A percentile compares a stretch with the other conserved stretches of the same genome.
Conservation (phyloP, 2,113 vertebrate species). For the Phylloscopus trochilus region DNA sequence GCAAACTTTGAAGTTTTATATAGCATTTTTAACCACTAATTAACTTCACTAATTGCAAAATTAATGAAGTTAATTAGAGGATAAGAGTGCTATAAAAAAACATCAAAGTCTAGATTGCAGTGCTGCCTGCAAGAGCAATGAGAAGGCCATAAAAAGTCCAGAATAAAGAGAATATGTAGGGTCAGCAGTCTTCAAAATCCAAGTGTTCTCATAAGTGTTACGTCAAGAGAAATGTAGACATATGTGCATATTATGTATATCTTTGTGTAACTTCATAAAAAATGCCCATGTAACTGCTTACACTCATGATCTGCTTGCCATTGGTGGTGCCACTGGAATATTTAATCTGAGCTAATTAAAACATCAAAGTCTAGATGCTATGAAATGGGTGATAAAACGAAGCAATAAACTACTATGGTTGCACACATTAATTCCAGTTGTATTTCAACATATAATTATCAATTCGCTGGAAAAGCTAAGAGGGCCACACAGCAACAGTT, state of each 20-base stretch:
- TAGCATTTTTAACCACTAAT: conserved; percentile 68
- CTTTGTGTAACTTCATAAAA: background rate
- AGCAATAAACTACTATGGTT: background rate
- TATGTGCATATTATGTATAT: background rate
- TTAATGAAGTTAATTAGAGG: conserved; percentile 74
- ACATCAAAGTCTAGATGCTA: conserved; percentile 28
- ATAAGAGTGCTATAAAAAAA: conserved; percentile 65
- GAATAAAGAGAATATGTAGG: background rate
- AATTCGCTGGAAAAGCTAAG: background rate
- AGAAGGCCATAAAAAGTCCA: conserved; percentile 17
- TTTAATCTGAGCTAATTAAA: conserved; percentile 41
- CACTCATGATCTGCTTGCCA: background rate
- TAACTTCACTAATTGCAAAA: conserved; percentile 69
- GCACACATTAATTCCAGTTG: conserved; percentile 3
- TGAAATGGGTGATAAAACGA: background rate
- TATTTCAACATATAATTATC: background rate
- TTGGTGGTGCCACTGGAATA: background rate
- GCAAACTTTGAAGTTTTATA: conserved; percentile 75
- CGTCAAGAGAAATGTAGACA: background rate
- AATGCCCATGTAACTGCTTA: background rate
- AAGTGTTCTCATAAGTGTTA: background rate
- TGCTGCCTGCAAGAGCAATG: conserved; percentile 36
- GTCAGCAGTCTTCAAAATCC: conserved; percentile 24
- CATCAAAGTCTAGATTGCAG: conserved; percentile 70
- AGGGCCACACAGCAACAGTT: background rate